Conservation (phyloP, 2,888 invertebrate species). For the Lissonota sp. region DNA sequence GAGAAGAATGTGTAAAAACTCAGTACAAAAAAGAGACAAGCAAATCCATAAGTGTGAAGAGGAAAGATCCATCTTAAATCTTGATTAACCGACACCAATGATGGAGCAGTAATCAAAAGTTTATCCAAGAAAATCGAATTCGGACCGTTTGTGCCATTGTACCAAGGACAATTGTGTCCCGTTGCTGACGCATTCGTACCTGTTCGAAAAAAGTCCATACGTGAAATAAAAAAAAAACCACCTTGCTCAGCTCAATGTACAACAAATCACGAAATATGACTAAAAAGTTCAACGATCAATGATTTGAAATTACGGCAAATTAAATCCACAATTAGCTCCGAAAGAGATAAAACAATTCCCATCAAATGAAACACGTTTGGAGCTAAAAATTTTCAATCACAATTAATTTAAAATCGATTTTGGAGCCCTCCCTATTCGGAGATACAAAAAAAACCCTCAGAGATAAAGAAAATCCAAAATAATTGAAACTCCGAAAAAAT, state of each 20-base stretch:
- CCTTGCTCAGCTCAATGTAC: background rate
- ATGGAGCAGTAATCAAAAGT: slow-evolving; percentile 77
- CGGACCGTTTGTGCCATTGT: slow-evolving; percentile 70
- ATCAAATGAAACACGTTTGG: no score
- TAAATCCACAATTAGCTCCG: no score
- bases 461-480: slow-evolving; percentile 16
- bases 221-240: no score
- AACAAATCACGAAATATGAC: background rate
- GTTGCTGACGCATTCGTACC: slow-evolving; percentile 75
- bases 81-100: slow-evolving; percentile 81
- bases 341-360: no score
- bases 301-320: background rate
- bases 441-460: background rate
- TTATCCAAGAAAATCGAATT: slow-evolving; percentile 72
- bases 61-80: slow-evolving; percentile 85
- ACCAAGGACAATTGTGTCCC: slow-evolving; percentile 74
- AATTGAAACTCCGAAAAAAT: no score
- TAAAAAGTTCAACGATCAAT: background rate
- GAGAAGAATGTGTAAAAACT: slow-evolving; percentile 86
- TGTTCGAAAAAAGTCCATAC: slow-evolving; percentile 48
- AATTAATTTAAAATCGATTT: no score
- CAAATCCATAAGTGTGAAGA: slow-evolving; percentile 86
- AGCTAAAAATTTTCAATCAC: no score
- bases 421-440: no score
- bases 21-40: slow-evolving; percentile 85